phyloP scores from a whole-genome alignment of 1,140 invertebrate species.

The Drosophila repletoides region DNA sequence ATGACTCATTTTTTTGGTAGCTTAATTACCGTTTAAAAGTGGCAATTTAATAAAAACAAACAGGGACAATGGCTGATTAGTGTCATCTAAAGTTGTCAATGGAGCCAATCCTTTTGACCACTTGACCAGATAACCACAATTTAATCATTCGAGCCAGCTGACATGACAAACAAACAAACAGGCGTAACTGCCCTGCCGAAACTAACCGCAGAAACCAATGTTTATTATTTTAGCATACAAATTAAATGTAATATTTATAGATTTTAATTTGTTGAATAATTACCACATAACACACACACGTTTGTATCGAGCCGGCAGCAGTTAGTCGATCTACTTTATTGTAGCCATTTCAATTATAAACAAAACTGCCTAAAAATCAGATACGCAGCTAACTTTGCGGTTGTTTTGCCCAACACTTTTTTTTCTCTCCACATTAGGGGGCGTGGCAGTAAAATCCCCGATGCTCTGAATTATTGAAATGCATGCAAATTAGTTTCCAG shows the following conservation, averaged over 20 bases:
- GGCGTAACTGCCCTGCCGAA: slow-evolving; percentile 30
- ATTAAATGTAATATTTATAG: slow-evolving; percentile 75
- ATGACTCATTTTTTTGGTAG: background rate
- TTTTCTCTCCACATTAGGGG: no score
- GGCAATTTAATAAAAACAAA: no score
- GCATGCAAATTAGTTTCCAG: slow-evolving; percentile 60
- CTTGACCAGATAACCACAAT: slow-evolving; percentile 46
- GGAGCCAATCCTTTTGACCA: slow-evolving; percentile 25
- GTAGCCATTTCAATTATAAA: slow-evolving; percentile 50
- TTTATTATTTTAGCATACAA: slow-evolving; percentile 76
- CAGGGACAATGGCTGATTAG: slow-evolving; percentile 27
- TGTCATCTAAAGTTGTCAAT: slow-evolving; percentile 13
- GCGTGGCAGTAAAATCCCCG: slow-evolving; percentile 1
- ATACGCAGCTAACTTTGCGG: slow-evolving; percentile 33
- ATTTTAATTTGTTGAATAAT: slow-evolving; percentile 63
- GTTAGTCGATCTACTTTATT: slow-evolving; percentile 29
- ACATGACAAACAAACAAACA: no score
- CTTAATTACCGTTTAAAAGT: background rate
- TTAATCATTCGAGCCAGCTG: slow-evolving; percentile 61
- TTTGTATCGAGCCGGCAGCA: background rate
- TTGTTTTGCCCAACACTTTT: background rate
- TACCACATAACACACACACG: slow-evolving; percentile 20
- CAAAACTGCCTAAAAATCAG: slow-evolving; percentile 51
- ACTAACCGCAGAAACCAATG: slow-evolving; percentile 64
- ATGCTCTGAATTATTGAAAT: slow-evolving; percentile 55